Evolutionary conservation across 92 coral and sea anemone genomes (phyloP), one percentile per base, ranked within the genome.

Genomic region (Parazoanthus darwini): DNA sequence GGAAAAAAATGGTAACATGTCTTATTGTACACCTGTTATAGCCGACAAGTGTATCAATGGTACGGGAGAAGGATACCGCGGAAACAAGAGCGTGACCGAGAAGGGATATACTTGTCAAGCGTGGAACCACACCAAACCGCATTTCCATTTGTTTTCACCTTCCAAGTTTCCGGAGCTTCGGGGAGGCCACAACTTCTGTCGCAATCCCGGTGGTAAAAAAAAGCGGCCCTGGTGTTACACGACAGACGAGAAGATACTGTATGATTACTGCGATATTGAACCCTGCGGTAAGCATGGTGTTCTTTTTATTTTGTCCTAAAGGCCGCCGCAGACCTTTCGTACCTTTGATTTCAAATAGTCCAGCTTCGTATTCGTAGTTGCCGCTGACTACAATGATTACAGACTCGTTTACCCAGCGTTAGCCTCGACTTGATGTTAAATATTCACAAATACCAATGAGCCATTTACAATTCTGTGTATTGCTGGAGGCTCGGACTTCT

Each of bases 121-220:
- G 5, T 97, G 99, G 99, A 94, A 94, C 78, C 65, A 77, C 25
- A 90, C 94, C 0, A 89, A 82, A 33, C 98, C 98, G 73, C 98
- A 93, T 74, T 92, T 46, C 76, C 97, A 94, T 77, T 67, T 91
- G 35, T 68, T 95, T 77, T 90, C 96, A 11, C 92, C 94, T 39
- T 51, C 94, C 8, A 92, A 90, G 33, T 91, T 93, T 35, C 95
- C 94, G 8, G 95, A 95, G 75, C 87, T 97, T 11, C 89, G 89
- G n/a, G 98, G 93, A 13, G 98, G 96, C 8, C 98, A 94, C 15
- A 97, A 97, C 82, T 97, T 93, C 79, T 97, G 99, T 82, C 91
- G 99, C 81, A 97, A 97, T 68, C 99, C 98, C 1, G 96, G 99
- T 48, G 99, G 99, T 15, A 94, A 97, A 81, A 95, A 92, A 70